Evolutionary conservation across 1,140 invertebrate species (phyloP).

Genomic region (Leptestheria dahalacensis): DNA sequence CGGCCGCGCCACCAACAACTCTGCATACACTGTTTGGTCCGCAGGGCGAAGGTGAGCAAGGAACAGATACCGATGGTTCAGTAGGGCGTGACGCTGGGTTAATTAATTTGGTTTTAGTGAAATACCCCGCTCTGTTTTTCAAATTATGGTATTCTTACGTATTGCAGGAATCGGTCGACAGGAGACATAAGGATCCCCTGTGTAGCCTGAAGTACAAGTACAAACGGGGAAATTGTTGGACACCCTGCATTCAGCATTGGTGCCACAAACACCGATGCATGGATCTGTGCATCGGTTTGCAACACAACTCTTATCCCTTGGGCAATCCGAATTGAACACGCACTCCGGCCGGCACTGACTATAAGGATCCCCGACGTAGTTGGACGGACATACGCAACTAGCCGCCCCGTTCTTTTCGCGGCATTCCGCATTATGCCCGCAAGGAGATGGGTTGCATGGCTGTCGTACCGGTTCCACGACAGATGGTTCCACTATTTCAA

Average conservation of each 20-base stretch:
- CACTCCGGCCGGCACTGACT: slow-evolving; percentile 58
- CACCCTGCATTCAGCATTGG: slow-evolving; percentile 50
- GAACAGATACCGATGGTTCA: slow-evolving; percentile 35
- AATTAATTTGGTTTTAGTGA: too few species aligned
- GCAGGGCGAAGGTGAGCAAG: slow-evolving; percentile 59
- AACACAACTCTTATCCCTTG: slow-evolving; percentile 48
- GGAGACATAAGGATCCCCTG: slow-evolving; percentile 56
- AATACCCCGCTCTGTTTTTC: background rate
- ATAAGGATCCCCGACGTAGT: slow-evolving; percentile 51
- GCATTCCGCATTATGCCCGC: slow-evolving; percentile 60
- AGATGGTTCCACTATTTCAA: background rate
- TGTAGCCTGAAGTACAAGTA: slow-evolving; percentile 44
- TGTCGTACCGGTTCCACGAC: slow-evolving; percentile 1
- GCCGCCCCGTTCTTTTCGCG: slow-evolving; percentile 36
- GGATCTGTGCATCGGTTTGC: slow-evolving; percentile 60
- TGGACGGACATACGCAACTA: slow-evolving; percentile 32
- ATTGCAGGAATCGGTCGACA: slow-evolving; percentile 39
- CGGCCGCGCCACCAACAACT: slow-evolving; percentile 40
- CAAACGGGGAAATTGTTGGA: slow-evolving; percentile 56
- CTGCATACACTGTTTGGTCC: slow-evolving; percentile 58
- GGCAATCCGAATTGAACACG: slow-evolving; percentile 51
- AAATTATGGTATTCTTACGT: background rate
- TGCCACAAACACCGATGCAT: slow-evolving; percentile 55
- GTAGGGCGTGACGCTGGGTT: slow-evolving; percentile 25
- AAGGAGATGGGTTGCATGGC: slow-evolving; percentile 53